Evolutionary conservation across 2,113 vertebrate genomes (phyloP), one percentile per base, ranked within the genome.

Genomic region (Athene cunicularia): DNA sequence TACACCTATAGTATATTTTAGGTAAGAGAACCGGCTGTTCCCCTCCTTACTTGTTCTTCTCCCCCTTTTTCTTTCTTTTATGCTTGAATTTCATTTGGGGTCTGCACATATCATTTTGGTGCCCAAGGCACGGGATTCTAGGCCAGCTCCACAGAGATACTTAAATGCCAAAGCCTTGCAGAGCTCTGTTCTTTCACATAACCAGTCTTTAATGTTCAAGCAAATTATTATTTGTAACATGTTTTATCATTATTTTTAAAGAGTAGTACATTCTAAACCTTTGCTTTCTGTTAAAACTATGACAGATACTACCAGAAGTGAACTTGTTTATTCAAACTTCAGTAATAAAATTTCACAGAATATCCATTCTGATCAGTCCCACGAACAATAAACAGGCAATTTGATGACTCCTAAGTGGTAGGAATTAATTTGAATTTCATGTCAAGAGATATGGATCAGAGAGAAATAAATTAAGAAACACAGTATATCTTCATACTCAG

Each of bases 351-450:
- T 45, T 53, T 19, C n/a, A 53, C 70, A 45, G 62, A 76, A 85
- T 55, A 95, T 89, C 64, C 30, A 80, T 68, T 82, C 53, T 37
- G 41, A 70, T 94, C 76, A 75, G 67, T 50, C 49, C 41, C 49
- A 64, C 2, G 70, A 56, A 93, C 63, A 93, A 86, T 35, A 95
- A 86, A 89, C 39, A 87, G 75, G 80, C 52, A 91, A 56, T 89
- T 32, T 89, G 30, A 70, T 55, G 37, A 73, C 32, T 93, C 66
- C 70, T 93, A 87, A 75, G 73, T 68, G 45, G 62, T 58, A 87
- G 73, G 74, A 94, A 95, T 60, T 89, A 89, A 95, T 95, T 80
- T 66, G 27, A 79, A 87, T 93, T 95, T 91, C 77, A 91, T 70
- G 22, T 47, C 28, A 91, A 87, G 22, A 87, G 80, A 94, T 80